Evolutionary conservation across 2,797 vertebrate genomes (phyloP), one percentile per base, ranked within the genome.

Genomic region (Acestrorhynchus altus): DNA sequence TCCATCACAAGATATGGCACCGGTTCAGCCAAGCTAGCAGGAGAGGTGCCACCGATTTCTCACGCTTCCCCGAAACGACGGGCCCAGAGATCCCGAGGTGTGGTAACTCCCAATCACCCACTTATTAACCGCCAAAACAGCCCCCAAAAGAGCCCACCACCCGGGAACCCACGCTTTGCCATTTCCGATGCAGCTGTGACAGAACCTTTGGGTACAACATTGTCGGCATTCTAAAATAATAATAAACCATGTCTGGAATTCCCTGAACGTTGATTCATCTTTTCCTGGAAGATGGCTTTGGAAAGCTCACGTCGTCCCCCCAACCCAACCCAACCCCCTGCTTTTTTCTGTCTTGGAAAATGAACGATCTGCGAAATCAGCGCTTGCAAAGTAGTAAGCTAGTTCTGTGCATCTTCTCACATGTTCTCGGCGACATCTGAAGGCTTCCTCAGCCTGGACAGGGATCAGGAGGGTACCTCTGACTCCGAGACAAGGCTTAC

Each of bases 1-100:
- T 92, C 92, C 93, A 93, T 94, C 93, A 92, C 89, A 28, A 89
- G 92, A 94, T 93, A 94, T 93, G 93, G 92, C 93, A 94, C 83
- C 74, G 86, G 87, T 91, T 94, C 93, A 94, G 93, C 90, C 88
- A 83, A 92, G 89, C 78, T 75, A 67, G 90, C 88, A 91, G 89
- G 89, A 93, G 86, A 92, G 88, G 90, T 90, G 92, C 92, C 91
- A 90, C 74, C 81, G 90, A 94, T 93, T 95, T 95, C 91, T 91
- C 91, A 90, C 90, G 82, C 92, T 69, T 39, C 35, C 57, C 89
- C 88, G 88, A 93, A 91, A 88, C 87, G 76, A 85, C 84, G 84
- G 60, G 83, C 88, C 88, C 89, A 87, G 89, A 90, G 86, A 89
- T 60, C 85, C 88, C 81, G 89, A 91, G 88, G 87, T 87, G 84